Conservation (phyloP, 2,888 invertebrate species). For the Idaea straminata region DNA sequence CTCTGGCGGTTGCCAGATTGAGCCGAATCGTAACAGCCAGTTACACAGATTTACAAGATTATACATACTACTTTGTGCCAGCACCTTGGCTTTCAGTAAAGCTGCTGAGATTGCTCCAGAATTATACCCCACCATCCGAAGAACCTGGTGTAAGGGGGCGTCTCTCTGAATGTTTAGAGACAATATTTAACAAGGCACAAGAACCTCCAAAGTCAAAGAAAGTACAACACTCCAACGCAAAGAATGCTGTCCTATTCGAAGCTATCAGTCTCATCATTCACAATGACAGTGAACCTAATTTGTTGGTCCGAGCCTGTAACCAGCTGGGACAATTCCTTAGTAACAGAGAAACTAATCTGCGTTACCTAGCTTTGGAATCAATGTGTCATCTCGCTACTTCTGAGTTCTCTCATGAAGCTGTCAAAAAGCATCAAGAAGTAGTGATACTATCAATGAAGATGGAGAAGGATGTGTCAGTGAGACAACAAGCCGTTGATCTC, state of each 20-base stretch:
- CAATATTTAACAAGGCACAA: conserved; percentile 98
- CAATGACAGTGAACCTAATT: conserved; percentile 98
- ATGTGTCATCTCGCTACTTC: conserved; percentile 99
- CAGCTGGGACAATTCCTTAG: conserved; percentile 99
- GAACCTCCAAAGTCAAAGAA: conserved; percentile 99
- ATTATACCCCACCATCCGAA: conserved; percentile 99
- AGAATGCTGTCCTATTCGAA: conserved; percentile 99
- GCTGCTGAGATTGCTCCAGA: conserved; percentile 95
- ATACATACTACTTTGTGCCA: conserved; percentile 99
- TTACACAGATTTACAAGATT: conserved; percentile 99
- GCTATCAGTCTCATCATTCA: conserved; percentile 99
- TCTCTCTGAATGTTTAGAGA: conserved; percentile 98
- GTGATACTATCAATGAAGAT: conserved; percentile 99
- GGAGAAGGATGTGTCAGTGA: conserved; percentile 98
- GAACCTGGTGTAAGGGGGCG: conserved; percentile 96
- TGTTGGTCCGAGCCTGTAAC: conserved; percentile 98
- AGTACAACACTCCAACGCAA: conserved; percentile 99
- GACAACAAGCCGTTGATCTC: conserved; percentile 98
- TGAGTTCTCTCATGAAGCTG: conserved; percentile 99
- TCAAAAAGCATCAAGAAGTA: conserved; percentile 99
- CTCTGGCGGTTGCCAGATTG: conserved; percentile 97
- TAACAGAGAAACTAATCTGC: conserved; percentile 97
- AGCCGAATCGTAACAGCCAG: conserved; percentile 99
- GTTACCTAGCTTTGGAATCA: conserved; percentile 98
- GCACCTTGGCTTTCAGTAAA: conserved; percentile 99